A percentile compares a stretch with the other conserved stretches of the same genome.
These are phyloP conservation scores for Caenorhabditis angaria DNA, from an alignment of 2,888 invertebrate species.

Conservation along the genomic window DNA sequence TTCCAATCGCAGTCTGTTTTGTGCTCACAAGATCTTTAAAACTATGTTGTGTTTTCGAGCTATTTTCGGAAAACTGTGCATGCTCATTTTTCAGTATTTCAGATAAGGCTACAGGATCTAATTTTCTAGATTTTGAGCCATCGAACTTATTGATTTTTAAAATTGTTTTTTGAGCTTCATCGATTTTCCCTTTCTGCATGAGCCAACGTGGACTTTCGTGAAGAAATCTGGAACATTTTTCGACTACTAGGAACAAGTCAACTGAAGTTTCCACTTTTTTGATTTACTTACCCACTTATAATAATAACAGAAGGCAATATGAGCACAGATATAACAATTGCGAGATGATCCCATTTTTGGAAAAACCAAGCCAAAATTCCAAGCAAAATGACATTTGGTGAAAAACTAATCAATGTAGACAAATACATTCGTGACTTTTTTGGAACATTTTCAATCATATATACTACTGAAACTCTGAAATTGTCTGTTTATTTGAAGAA, in stretches of 20 bases:
- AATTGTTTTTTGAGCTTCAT: conserved; percentile 20
- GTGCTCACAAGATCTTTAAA: conserved; percentile 33
- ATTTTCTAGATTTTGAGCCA: conserved; percentile 3
- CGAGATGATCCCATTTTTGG: conserved; percentile 52
- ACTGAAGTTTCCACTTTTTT: not conserved
- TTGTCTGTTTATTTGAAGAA: not conserved
- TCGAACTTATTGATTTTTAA: conserved; percentile 32
- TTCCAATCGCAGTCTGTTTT: conserved; percentile 29
- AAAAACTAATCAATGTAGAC: conserved; percentile 38
- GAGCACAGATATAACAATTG: conserved; percentile 43
- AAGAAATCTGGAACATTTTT: conserved; percentile 23
- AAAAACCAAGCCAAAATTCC: conserved; percentile 54
- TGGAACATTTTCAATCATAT: conserved; percentile 44
- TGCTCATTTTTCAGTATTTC: conserved; percentile 28
- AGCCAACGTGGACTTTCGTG: conserved; percentile 46
- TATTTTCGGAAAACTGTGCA: conserved; percentile 7
- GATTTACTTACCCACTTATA: conserved; percentile 19
- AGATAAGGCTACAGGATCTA: conserved; percentile 13
- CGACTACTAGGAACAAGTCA: not conserved
- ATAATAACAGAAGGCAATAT: conserved; percentile 54
- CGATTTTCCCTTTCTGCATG: conserved; percentile 40
- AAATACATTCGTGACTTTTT: conserved; percentile 29
- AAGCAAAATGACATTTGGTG: conserved; percentile 40
- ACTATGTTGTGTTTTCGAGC: conserved; percentile 25
- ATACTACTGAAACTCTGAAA: conserved; percentile 37